Base-by-base conservation (phyloP, 1,140 invertebrate genomes). In the Drosophila ogumai region DNA sequence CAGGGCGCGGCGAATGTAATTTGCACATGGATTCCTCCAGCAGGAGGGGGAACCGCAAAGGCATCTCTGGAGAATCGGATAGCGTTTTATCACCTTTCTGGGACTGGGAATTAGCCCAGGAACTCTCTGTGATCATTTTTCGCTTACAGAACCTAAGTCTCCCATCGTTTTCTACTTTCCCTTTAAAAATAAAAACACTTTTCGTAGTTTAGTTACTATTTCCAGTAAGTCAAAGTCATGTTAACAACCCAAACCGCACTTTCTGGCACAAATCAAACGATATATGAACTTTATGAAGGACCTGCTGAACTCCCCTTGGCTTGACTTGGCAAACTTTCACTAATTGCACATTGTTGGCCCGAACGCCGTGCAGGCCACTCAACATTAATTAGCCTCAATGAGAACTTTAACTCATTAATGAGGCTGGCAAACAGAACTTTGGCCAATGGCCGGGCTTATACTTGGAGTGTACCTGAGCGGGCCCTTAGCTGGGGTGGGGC, bases 331-430 rank as follows among this genome's bases (percentile, higher is more conserved):
- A 82, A 82, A 75, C 72, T 84, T 84, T 80, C 41, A 52, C 77
- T 85, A 85, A 85, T 85, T 85, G 81, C 76, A 80, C 72, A 80
- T 85, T 84, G 77, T 80, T 72, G 61, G 71, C 60, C 34, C 57
- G 36, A 66, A 79, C 44, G 65, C 34, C 38, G 57, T 76, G 66
- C 73, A 67, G 55, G 66, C 77, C 81, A 80, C 81, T 85, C 81
- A 69, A 68, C 81, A 85, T 85, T 85, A 85, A 85, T 85, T 85
- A 85, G 77, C 67, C 81, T 52, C 81, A 77, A 85, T 81, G 66
- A 69, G 77, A 85, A 85, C 76, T 85, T 85, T 77, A 85, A 85
- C 81, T 85, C 81, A 85, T 85, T 85, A 85, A 85, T 85, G 81
- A 80, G 64, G 61, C 66, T 44, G 77, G 59, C 73, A 85, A 85